Evolutionary conservation across 2,113 vertebrate species (phyloP), one percentile per base, ranked within the genome.

Genomic region (Saguinus midas): DNA sequence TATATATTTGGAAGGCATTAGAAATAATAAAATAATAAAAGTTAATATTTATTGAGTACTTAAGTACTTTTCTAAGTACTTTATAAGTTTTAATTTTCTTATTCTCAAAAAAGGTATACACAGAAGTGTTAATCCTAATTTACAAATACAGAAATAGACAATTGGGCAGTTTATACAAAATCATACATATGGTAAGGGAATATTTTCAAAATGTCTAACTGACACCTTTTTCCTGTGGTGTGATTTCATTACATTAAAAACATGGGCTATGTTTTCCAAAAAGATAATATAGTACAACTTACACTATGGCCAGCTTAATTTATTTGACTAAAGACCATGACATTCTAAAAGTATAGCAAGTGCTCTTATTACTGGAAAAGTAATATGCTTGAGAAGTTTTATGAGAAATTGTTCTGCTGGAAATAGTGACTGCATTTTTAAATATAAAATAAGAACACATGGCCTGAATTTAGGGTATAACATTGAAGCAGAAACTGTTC

Each of bases 371-470:
- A 48, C 94, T 96, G 57, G 90, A 87, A 91, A 97, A 89, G 72
- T 18, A 40, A 83, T 58, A 16, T 20, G 5, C 20, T 66, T 40
- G 37, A 61, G 64, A 85, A 20, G 3, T 85, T 86, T 92, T n/a
- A 29, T 14, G 10, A 91, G 73, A 94, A 85, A 68, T 25, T 45
- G 90, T 43, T 78, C 70, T 95, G 80, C 89, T 94, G 45, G 8
- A 87, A 94, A 95, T 70, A 96, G 20, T 40, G 55, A 76, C n/a
- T 68, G 35, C n/a, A 72, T 73, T 83, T 76, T 88, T 83, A 82
- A 58, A 21, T 37, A 48, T 94, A 50, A 96, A 93, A 61, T 88
- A 72, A 58, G 43, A 94, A 87, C 96, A 87, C 43, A 70, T 90
- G 95, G 76, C n/a, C n/a, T 84, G 50, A 48, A 88, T 96, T 85